Evolutionary conservation across 2,888 invertebrate genomes (phyloP), one percentile per base, ranked within the genome.

Genomic region (Chelonus formosanus): DNA sequence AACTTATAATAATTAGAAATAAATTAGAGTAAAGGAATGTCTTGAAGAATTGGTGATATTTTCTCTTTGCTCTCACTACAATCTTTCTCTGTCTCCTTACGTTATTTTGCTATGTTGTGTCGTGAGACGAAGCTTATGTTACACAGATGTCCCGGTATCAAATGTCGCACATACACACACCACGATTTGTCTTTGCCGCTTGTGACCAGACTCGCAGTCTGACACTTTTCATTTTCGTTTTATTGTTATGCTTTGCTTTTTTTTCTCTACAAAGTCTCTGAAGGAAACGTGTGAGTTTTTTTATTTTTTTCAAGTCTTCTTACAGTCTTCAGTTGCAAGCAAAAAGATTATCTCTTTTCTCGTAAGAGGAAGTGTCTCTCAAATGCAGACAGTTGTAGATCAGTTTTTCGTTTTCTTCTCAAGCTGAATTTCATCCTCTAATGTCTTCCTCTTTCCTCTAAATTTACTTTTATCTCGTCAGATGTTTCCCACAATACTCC

Each of bases 141-240:
- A 56, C 67, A 70, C 74, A 71, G 71, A 76, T 74, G 72, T 71
- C 70, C 45, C 7, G 60, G 34, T 47, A 60, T 60, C 60, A 60
- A 48, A 60, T 60, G 60, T 60, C 52, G 60, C 10, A 44, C 34
- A 32, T 58, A 47, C 58, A 58, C 58, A 58, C 35, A 34, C 34
- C 47, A 58, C 47, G 58, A 58, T 58, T 58, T 58, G 58, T 58
- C 58, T 58, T 35, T 58, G 45, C 45, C 47, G 58, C 58, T 32
- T 58, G 58, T 10, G 35, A 54, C 36, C 47, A 58, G 58, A 58
- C 48, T 58, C 32, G 56, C 56, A 56, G 56, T 56, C 56, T 56
- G 44, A 10, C 56, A 56, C 56, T 44, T 56, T 56, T 56, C 45
- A 7, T 45, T 3, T 45, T 45, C 45, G 32, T 57, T 57, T 57